These are phyloP conservation scores for Epinotia demarniana DNA, from an alignment of 2,888 invertebrate species.

Conservation along the genomic window DNA sequence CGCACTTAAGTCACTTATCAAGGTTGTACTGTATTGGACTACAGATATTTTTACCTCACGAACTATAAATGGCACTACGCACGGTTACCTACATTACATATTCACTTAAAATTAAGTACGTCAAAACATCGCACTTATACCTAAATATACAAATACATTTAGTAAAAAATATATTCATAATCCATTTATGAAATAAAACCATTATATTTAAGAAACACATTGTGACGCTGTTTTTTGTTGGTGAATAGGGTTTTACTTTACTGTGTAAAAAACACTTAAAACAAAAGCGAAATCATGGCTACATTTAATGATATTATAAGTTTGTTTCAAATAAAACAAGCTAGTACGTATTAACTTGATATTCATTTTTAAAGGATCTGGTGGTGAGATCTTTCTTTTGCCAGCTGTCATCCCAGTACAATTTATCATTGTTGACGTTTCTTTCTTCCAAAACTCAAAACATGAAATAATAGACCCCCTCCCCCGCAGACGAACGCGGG, in stretches of 20 bases:
- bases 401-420: too few species aligned
- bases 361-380: too few species aligned
- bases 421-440: too few species aligned
- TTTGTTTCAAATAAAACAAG: too few species aligned
- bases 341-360: too few species aligned
- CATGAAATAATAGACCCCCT: too few species aligned
- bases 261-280: not conserved
- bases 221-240: constrained; percentile 10
- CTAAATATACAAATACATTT: constrained; percentile 42
- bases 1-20: constrained; percentile 4
- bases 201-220: not conserved
- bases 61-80: constrained; percentile 49
- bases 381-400: not conserved
- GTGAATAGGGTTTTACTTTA: not conserved
- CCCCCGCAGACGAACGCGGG: too few species aligned
- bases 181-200: constrained; percentile 27
- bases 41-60: constrained; percentile 26
- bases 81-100: constrained; percentile 47
- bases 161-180: constrained; percentile 33
- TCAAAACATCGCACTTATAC: constrained; percentile 56
- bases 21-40: constrained; percentile 27
- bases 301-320: too few species aligned
- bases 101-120: constrained; percentile 54
- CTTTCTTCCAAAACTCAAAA: too few species aligned
- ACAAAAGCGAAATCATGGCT: not conserved